Base-by-base conservation (phyloP, 2,888 invertebrate species). In the Sympetrum striolatum region DNA sequence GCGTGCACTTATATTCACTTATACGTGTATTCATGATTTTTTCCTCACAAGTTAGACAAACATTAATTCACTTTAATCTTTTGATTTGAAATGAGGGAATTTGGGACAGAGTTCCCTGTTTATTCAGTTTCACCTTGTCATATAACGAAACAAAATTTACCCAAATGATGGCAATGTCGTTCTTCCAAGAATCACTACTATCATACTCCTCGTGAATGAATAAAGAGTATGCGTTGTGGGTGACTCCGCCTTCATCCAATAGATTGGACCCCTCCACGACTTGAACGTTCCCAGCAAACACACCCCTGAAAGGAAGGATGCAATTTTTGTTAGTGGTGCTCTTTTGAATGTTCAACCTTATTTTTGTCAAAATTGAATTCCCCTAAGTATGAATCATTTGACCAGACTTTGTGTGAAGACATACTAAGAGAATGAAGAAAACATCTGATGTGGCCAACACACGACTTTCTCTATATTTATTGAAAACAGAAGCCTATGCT, bases 151-250 rank as follows among this genome's bases (percentile, higher is more conserved):
- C 35, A 35, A 0, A 5, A 58, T 31, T 90, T 25, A 91, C 91
- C 90, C 90, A 91, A 37, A 91, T 64, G n/a, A 91, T 58, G 35
- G 91, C 90, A 4, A 91, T 37, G 60, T 91, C 91, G 81, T 91
- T 91, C 25, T 60, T 82, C 90, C 81, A 90, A 0, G 82, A 86
- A 31, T 91, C 90, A 5, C 44, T 10, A 2, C 64, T 37, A 73
- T 90, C 35, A 80, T 80, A 91, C 12, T 90, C 90, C 53, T 91
- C 90, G 64, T 91, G 91, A 44, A 81, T 25, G n/a, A 90, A 90
- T 15, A 91, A 44, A 18, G 64, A 64, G 12, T 79, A 64, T n/a
- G 90, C 91, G 0, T 58, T 31, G 60, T 91, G 80, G 8, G 8
- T 73, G 22, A 64, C 58, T 15, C 91, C 91, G 15, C 91, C 91